phyloP scores from a whole-genome alignment of 2,888 invertebrate species.

The Tiliacea aurago region DNA sequence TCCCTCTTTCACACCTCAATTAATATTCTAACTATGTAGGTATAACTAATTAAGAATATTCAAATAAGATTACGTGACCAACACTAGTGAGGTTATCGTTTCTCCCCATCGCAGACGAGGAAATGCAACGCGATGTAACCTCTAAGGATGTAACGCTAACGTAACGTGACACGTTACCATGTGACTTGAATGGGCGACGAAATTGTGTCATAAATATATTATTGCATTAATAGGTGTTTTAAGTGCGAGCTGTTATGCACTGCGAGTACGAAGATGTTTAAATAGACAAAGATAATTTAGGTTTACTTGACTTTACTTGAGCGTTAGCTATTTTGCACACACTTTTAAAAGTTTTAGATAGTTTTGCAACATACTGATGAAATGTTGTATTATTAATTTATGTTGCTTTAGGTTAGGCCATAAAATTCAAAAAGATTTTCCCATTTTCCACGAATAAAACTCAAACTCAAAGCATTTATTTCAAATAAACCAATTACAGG shows the following conservation, averaged over 20 bases:
- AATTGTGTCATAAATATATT: constrained; percentile 18
- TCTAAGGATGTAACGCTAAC: constrained; percentile 64
- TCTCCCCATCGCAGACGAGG: constrained; percentile 70
- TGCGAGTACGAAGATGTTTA: neutral
- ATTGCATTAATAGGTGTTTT: neutral
- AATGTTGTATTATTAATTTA: too few relatives aligned
- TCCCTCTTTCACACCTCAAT: constrained; percentile 16
- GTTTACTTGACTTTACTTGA: too few relatives aligned
- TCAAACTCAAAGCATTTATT: too few relatives aligned
- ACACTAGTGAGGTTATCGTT: constrained; percentile 62
- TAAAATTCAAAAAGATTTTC: too few relatives aligned
- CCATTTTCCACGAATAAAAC: too few relatives aligned
- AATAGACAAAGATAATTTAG: neutral
- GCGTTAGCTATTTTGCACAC: too few relatives aligned
- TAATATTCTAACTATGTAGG: constrained; percentile 31
- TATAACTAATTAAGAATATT: constrained; percentile 49
- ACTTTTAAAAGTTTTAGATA: too few relatives aligned
- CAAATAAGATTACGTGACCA: constrained; percentile 44
- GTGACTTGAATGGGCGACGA: constrained; percentile 39
- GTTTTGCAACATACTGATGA: too few relatives aligned
- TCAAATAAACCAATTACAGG: too few relatives aligned
- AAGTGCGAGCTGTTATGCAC: neutral
- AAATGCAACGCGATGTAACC: constrained; percentile 51
- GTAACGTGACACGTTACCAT: constrained; percentile 51
- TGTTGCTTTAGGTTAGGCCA: too few relatives aligned